Evolutionary conservation across 2,888 invertebrate genomes (phyloP).

Genomic region (Prostheceraeus crozeri): DNA sequence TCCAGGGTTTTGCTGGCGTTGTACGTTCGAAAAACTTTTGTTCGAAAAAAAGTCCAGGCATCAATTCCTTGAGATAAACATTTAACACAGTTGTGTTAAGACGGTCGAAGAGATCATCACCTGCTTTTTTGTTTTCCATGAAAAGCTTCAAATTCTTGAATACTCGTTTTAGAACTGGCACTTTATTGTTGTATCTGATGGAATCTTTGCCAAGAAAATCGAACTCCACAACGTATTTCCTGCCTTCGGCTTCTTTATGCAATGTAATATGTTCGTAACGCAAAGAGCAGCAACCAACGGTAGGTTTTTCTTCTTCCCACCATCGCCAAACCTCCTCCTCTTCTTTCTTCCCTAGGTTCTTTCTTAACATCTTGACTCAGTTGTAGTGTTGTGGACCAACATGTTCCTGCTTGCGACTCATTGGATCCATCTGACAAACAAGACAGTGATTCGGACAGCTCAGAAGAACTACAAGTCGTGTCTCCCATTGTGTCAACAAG

Average conservation of each 20-base stretch:
- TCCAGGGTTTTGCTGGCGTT: conserved; percentile 98
- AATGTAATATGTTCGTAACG: conserved; percentile 88
- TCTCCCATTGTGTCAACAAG: too few species aligned
- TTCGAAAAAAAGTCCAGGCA: conserved; percentile 94
- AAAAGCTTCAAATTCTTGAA: conserved; percentile 94
- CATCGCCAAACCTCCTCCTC: too few species aligned
- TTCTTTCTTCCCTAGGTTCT: too few species aligned
- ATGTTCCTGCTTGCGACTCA: too few species aligned
- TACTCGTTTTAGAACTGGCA: conserved; percentile 92
- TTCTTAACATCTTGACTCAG: too few species aligned
- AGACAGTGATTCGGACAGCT: too few species aligned
- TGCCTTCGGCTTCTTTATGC: conserved; percentile 63
- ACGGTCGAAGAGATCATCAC: conserved; percentile 94
- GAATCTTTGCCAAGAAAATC: conserved; percentile 77
- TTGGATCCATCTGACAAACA: too few species aligned
- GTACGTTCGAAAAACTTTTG: conserved; percentile 99
- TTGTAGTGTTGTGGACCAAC: too few species aligned
- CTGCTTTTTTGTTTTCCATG: conserved; percentile 86
- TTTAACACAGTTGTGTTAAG: too few species aligned
- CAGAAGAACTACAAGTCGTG: too few species aligned
- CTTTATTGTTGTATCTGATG: conserved; percentile 77
- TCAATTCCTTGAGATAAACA: conserved; percentile 88
- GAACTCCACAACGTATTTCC: conserved; percentile 86
- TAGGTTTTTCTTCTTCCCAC: conserved; percentile 99
- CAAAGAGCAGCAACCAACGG: conserved; percentile 95